phyloP scores from a whole-genome alignment of 2,797 vertebrate species.

The Falco berigora region DNA sequence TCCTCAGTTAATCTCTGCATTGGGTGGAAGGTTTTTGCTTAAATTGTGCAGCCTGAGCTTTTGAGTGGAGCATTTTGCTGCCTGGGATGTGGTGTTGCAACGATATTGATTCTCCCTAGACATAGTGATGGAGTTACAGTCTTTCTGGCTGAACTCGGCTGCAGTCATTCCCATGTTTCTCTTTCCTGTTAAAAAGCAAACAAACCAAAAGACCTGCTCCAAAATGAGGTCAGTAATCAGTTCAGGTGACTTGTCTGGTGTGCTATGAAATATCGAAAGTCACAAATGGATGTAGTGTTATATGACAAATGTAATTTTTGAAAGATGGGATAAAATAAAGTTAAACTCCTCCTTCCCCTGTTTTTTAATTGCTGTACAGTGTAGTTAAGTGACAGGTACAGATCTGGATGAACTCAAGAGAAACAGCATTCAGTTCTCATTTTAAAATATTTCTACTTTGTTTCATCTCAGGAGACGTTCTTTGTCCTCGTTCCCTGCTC shows the following conservation, averaged over 20 bases:
- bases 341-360: not conserved
- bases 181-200: not conserved
- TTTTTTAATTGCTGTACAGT: not conserved
- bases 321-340: not conserved
- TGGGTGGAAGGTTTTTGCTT: not conserved
- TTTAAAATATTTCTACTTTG: conserved; percentile 16
- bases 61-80: not conserved
- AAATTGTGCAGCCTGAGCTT: not conserved
- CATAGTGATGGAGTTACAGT: not conserved
- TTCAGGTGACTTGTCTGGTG: not conserved
- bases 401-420: not conserved
- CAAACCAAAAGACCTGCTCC: not conserved
- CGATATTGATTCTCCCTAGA: not conserved
- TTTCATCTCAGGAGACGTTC: conserved; percentile 81
- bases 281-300: not conserved
- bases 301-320: not conserved
- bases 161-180: not conserved
- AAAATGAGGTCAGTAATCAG: not conserved
- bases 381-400: not conserved
- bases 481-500: conserved; percentile 78
- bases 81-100: not conserved
- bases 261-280: not conserved
- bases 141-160: not conserved
- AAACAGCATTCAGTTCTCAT: not conserved
- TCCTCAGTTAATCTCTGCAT: not conserved